phyloP scores from a whole-genome alignment of 2,797 vertebrate species.

The Tarsius wallacei region DNA sequence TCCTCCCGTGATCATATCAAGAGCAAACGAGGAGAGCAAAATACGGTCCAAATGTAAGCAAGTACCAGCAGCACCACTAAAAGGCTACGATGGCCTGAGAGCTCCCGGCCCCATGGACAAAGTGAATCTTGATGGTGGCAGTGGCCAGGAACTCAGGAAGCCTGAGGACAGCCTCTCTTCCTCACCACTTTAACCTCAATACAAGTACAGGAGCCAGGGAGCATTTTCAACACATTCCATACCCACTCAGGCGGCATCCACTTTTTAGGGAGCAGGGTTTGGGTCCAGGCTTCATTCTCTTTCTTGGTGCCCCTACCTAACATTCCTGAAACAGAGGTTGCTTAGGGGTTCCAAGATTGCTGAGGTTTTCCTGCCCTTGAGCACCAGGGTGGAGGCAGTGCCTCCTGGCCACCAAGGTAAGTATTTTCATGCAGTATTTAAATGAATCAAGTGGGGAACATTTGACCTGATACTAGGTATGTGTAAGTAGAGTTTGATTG shows the following conservation, averaged over 20 bases:
- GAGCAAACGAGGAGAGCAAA: not conserved
- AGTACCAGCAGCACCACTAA: not conserved
- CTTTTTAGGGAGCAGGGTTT: too few species aligned
- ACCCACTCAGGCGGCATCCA: conserved; percentile 66
- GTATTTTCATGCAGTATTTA: not conserved
- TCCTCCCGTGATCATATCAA: not conserved
- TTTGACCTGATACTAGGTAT: not conserved
- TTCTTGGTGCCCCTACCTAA: not conserved
- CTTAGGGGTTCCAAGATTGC: too few species aligned
- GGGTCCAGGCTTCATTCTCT: not conserved
- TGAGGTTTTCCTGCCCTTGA: not conserved
- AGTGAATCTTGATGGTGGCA: too few species aligned
- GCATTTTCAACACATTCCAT: conserved; percentile 89
- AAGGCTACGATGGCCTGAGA: fast-evolving
- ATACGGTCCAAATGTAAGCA: not conserved
- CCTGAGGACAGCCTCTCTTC: conserved; percentile 83
- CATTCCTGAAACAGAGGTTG: not conserved
- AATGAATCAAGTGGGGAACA: not conserved
- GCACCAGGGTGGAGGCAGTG: too few species aligned
- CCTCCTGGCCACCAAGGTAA: too few species aligned
- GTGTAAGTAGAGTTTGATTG: not conserved
- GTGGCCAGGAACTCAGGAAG: not conserved
- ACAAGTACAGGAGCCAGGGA: conserved; percentile 89
- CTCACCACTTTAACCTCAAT: conserved; percentile 88
- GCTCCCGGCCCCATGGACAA: not conserved